Conservation (phyloP, 2,797 vertebrate species). For the Lutjanus argentimaculatus region DNA sequence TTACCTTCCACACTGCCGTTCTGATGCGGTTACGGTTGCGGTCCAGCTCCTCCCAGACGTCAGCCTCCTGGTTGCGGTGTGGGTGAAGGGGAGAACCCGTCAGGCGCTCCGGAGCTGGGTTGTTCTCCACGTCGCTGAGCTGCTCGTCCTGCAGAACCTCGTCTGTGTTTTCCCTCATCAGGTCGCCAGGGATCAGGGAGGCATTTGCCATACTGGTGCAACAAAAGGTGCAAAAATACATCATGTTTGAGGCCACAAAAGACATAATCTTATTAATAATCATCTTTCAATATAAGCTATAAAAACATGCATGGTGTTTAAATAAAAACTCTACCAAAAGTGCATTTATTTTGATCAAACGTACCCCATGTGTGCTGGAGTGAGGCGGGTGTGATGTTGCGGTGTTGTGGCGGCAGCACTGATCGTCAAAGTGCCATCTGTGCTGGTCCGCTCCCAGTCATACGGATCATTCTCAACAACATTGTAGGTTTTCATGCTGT, state of each 20-base stretch:
- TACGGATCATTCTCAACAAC: conserved; percentile 96
- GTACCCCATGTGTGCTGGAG: conserved; percentile 96
- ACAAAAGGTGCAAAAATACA: neutral
- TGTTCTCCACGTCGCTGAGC: conserved; percentile 97
- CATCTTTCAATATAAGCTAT: neutral
- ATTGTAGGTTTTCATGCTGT: conserved; percentile 96
- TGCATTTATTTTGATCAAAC: conserved; percentile 23
- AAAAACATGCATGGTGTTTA: neutral
- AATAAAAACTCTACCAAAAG: neutral
- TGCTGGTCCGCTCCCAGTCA: conserved; percentile 96
- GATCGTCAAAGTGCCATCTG: conserved; percentile 92
- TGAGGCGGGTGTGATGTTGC: conserved; percentile 96
- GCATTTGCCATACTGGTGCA: conserved; percentile 94
- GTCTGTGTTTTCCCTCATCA: conserved; percentile 96
- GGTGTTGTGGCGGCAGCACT: conserved; percentile 92
- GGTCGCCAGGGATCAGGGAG: conserved; percentile 95
- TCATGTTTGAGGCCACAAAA: neutral
- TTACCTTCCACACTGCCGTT: conserved; percentile 91
- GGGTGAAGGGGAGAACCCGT: conserved; percentile 89
- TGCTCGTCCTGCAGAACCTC: conserved; percentile 98
- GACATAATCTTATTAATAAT: too few relatives aligned
- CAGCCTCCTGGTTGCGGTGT: conserved; percentile 91
- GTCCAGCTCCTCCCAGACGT: conserved; percentile 99
- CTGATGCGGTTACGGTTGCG: conserved; percentile 94
- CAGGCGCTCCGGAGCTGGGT: conserved; percentile 88